Percentiles rank a stretch among this genome's conserved stretches.
phyloP scores from a whole-genome alignment of 2,797 vertebrate species.

The Momotus momota region DNA sequence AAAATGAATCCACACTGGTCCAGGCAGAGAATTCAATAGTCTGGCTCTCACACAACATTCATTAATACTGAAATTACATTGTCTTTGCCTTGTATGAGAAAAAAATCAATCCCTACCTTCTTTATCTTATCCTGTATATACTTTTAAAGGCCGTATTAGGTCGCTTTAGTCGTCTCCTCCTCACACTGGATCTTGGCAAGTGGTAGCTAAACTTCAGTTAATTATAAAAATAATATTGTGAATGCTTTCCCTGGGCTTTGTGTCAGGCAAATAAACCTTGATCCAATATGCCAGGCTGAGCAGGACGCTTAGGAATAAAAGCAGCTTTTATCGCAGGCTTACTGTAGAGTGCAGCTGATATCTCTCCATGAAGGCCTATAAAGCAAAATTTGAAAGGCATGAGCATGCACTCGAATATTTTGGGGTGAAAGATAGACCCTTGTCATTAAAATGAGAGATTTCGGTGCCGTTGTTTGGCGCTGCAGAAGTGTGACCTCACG shows the following conservation, averaged over 20 bases:
- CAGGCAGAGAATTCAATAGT: background rate
- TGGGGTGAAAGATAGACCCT: background rate
- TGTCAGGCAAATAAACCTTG: background rate
- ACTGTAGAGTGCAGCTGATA: background rate
- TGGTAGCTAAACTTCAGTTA: background rate
- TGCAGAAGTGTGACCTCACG: background rate
- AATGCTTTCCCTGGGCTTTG: background rate
- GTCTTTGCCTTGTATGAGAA: background rate
- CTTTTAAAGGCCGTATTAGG: background rate
- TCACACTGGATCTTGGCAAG: background rate
- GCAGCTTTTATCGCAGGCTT: background rate
- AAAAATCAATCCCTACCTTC: background rate
- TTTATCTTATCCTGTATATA: background rate
- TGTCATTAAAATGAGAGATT: constrained; percentile 1
- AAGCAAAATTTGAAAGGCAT: background rate
- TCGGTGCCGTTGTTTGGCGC: background rate
- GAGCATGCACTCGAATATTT: background rate
- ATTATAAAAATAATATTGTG: background rate
- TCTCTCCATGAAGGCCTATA: background rate
- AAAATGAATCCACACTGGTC: background rate
- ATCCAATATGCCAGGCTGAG: background rate
- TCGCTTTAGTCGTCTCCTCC: background rate
- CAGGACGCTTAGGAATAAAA: background rate
- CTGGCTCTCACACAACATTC: background rate
- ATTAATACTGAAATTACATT: background rate